Evolutionary conservation across 2,797 vertebrate species (phyloP).

Genomic region (Austrolebias charrua): DNA sequence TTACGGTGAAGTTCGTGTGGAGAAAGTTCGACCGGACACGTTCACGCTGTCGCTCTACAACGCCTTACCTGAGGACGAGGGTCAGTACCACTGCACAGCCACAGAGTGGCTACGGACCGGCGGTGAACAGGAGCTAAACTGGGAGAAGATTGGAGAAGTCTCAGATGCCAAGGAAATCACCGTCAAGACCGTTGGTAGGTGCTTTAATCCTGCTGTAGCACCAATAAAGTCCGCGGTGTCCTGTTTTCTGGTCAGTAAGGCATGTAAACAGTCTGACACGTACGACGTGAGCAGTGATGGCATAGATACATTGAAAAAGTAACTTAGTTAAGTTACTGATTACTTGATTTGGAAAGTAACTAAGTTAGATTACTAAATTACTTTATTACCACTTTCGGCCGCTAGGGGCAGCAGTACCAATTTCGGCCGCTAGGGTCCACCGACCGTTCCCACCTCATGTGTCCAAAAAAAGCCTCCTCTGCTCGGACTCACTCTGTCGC

Average conservation of each 20-base stretch:
- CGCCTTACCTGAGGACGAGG: slow-evolving; percentile 71
- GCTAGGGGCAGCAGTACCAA: no score
- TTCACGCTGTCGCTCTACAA: slow-evolving; percentile 83
- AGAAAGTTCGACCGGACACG: slow-evolving; percentile 68
- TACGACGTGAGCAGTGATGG: slow-evolving; percentile 5
- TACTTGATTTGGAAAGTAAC: no score
- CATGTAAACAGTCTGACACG: slow-evolving; percentile 19
- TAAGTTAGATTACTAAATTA: no score
- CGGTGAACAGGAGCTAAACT: slow-evolving; percentile 80
- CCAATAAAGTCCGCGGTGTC: not conserved
- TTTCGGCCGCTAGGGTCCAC: no score
- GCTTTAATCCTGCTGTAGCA: not conserved
- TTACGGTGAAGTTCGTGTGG: slow-evolving; percentile 70
- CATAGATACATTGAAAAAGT: no score
- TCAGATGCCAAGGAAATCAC: slow-evolving; percentile 78
- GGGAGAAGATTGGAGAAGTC: slow-evolving; percentile 91
- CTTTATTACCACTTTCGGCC: no score
- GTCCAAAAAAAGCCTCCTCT: no score
- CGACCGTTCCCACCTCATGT: no score
- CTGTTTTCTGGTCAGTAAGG: slow-evolving; percentile 1
- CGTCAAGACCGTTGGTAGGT: slow-evolving; percentile 90
- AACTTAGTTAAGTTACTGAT: no score
- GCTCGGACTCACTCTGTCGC: no score
- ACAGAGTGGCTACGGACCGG: slow-evolving; percentile 78
- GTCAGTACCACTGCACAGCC: slow-evolving; percentile 80